Evolutionary conservation across 2,797 vertebrate species (phyloP).

Genomic region (Cirrhinus molitorella): DNA sequence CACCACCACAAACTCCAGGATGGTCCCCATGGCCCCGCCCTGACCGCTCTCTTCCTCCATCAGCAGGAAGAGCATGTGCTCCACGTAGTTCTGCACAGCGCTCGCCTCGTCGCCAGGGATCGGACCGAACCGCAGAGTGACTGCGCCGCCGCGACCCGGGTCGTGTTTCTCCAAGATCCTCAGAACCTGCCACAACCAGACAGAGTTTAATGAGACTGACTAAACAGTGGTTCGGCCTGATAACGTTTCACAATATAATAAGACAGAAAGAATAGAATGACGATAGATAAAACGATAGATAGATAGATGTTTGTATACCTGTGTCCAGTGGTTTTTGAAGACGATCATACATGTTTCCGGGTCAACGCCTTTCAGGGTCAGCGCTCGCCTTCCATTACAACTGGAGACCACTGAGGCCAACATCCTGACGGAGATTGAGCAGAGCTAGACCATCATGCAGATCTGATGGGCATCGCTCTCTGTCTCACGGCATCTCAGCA

Average conservation of each 20-base stretch:
- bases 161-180: constrained; percentile 95
- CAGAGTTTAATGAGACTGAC: background rate
- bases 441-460: constrained; percentile 63
- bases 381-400: constrained; percentile 80
- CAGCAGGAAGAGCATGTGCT: constrained; percentile 94
- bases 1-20: constrained; percentile 94
- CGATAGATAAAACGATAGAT: no score
- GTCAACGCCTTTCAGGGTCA: constrained; percentile 89
- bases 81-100: constrained; percentile 96
- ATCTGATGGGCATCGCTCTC: background rate
- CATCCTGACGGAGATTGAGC: constrained; percentile 69
- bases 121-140: constrained; percentile 74
- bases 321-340: constrained; percentile 96
- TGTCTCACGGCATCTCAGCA: background rate
- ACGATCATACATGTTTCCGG: constrained; percentile 98
- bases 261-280: no score
- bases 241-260: background rate
- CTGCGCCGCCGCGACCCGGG: constrained; percentile 80
- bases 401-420: constrained; percentile 85
- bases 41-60: constrained; percentile 89
- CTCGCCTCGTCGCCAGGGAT: constrained; percentile 92
- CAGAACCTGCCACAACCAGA: constrained; percentile 80
- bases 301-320: constrained; percentile 74
- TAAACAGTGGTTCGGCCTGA: background rate
- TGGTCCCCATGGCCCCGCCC: constrained; percentile 91